Evolutionary conservation across 2,113 vertebrate genomes (phyloP), one percentile per base, ranked within the genome.

Genomic region (Corythoichthys intestinalis): DNA sequence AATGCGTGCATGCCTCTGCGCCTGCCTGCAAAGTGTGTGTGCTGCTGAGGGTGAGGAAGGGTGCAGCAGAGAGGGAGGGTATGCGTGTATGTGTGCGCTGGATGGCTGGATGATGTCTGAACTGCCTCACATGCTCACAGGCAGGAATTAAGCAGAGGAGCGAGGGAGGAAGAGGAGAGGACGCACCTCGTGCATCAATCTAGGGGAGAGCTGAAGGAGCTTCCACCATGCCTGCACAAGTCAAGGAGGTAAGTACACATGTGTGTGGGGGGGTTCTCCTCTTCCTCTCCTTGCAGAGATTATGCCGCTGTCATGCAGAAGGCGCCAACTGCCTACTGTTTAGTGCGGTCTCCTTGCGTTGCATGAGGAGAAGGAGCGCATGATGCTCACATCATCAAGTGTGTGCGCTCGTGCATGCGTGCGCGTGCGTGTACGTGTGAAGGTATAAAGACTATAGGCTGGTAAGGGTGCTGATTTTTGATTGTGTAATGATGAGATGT

Each of bases 191-290:
- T 79, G 79, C 72, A 75, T 85, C 81, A 83, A 79, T 76, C 75
- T 82, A 39, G 65, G 72, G 74, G 77, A 83, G 82, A 66, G 82
- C 85, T 73, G 80, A 66, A 74, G 84, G 74, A 85, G 56, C 34
- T 81, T 83, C 82, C 77, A 83, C 74, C 67, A 92, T 92, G 91
- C 90, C 90, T 67, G 90, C 88, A 70, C 87, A 91, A 90, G 87
- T 91, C 74, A 91, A 92, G 77, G 90, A 91, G 91, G 91, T 92
- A 87, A 90, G 89, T 80, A 82, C 79, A 76, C 76, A 71, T 34
- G 83, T 81, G 81, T 83, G 84, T 86, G 81, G 71, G 84, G 85
- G 71, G 82, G 74, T 81, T 62, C 57, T 75, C 77, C 70, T 74
- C 66, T 66, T 41, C 54, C 60, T 53, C 61, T 85, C 73, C 82